These are phyloP conservation scores for Aurelia aurita DNA, from an alignment of 30 jellyfish, hydroid and myxozoan species.

Conservation along the genomic window DNA sequence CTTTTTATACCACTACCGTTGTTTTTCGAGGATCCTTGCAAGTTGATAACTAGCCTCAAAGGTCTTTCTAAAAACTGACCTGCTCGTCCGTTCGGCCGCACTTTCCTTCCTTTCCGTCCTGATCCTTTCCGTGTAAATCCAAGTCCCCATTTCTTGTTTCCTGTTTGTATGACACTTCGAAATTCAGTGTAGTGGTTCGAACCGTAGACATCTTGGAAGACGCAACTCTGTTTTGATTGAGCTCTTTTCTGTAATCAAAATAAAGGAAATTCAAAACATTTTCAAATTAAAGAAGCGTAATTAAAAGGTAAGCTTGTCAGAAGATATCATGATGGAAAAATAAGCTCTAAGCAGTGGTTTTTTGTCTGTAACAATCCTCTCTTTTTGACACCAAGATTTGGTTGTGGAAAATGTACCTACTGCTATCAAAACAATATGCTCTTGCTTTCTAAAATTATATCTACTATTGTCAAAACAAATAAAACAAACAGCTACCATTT, in stretches of 20 bases:
- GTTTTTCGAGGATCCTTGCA: conserved; percentile 58
- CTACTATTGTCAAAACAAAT: no score
- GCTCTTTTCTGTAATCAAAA: conserved; percentile 61
- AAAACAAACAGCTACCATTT: no score
- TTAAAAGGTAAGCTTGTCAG: no score
- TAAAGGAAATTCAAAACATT: not conserved
- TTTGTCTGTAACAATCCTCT: no score
- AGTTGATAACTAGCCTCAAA: conserved; percentile 60
- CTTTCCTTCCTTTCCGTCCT: conserved; percentile 82
- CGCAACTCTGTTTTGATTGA: conserved; percentile 63
- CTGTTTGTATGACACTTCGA: conserved; percentile 64
- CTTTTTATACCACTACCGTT: conserved; percentile 61
- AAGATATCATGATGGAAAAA: no score
- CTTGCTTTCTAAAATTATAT: no score
- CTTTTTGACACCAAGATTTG: no score
- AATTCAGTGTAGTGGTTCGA: conserved; percentile 84
- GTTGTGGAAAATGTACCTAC: no score
- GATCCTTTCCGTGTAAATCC: conserved; percentile 81
- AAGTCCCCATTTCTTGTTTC: conserved; percentile 64
- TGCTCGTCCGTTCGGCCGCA: conserved; percentile 63
- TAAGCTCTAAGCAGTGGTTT: no score
- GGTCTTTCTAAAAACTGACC: conserved; percentile 78
- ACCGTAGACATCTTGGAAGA: conserved; percentile 81
- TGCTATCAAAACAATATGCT: no score
- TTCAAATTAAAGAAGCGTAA: no score